Conservation (phyloP, 2,113 vertebrate species). For the Dermatemys mawii region DNA sequence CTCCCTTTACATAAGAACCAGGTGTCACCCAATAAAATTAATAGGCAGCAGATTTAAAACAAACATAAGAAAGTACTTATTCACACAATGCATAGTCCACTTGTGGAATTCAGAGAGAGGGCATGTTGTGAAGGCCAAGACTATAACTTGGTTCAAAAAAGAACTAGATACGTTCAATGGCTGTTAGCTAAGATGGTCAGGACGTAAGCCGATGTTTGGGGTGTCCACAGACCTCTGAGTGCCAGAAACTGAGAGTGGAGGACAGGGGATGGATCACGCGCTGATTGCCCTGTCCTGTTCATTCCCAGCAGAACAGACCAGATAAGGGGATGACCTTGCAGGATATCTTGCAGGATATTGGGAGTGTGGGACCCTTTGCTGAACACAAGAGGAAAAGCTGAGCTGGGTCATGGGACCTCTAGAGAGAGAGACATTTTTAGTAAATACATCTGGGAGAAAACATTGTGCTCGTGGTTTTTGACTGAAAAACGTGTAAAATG, state of each 20-base stretch:
- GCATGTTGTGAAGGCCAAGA: background rate
- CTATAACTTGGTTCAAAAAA: background rate
- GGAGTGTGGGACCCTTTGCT: background rate
- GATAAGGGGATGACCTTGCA: background rate
- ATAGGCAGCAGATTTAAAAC: background rate
- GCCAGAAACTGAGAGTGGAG: background rate
- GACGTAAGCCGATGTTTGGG: background rate
- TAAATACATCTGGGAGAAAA: background rate
- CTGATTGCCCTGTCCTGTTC: background rate
- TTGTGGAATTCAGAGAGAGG: background rate
- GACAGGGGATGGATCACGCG: background rate
- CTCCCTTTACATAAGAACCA: background rate
- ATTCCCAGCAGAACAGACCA: too few species aligned
- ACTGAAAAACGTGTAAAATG: background rate
- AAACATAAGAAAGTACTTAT: background rate
- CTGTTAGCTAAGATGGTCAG: background rate
- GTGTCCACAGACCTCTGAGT: background rate
- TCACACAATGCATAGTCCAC: background rate
- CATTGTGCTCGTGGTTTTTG: background rate
- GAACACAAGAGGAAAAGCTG: background rate
- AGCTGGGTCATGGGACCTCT: fast-evolving
- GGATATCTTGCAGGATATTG: background rate
- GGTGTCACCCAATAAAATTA: background rate
- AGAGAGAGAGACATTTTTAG: background rate
- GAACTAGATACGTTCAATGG: background rate